These are phyloP conservation scores for Rhinatrema bivittatum DNA, from an alignment of 2,797 vertebrate species.

Conservation along the genomic window DNA sequence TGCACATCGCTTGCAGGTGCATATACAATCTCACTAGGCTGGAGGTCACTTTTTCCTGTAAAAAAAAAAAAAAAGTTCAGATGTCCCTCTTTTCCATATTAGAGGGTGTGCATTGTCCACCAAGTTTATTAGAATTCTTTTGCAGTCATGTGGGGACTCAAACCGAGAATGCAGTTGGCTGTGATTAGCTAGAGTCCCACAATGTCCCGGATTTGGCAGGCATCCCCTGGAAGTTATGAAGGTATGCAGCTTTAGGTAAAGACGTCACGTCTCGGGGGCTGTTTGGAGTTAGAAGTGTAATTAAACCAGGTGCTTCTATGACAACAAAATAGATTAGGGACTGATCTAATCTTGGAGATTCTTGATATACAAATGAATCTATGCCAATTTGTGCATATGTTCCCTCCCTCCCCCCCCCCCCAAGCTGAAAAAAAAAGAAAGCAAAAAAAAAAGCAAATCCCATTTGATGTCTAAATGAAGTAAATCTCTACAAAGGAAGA, in stretches of 20 bases:
- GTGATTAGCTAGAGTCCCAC: no score
- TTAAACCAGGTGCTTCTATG: conserved; percentile 27
- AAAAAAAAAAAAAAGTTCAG: no score
- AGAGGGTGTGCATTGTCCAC: no score
- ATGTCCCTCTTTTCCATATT: no score
- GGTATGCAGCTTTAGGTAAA: background rate
- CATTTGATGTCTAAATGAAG: conserved; percentile 58
- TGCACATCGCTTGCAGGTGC: no score
- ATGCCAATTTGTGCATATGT: conserved; percentile 32
- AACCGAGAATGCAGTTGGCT: no score
- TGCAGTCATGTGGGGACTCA: no score
- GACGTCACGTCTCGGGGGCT: background rate
- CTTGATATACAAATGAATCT: conserved; percentile 18
- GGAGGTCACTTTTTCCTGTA: no score
- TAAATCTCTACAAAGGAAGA: conserved; percentile 44
- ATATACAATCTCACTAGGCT: no score
- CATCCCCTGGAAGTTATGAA: conserved; percentile 3
- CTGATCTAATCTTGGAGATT: conserved; percentile 20
- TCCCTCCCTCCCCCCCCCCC: conserved; percentile 26
- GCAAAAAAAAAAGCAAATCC: conserved; percentile 4
- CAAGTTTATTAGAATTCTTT: no score
- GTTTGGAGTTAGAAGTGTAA: conserved; percentile 24
- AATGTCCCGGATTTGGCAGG: no score
- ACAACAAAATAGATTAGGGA: conserved; percentile 23
- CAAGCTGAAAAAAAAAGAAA: no score